Percentiles rank a stretch among this genome's conserved stretches.
These are phyloP conservation scores for Aplodontia rufa DNA, from an alignment of 2,113 vertebrate species.

Conservation along the genomic window DNA sequence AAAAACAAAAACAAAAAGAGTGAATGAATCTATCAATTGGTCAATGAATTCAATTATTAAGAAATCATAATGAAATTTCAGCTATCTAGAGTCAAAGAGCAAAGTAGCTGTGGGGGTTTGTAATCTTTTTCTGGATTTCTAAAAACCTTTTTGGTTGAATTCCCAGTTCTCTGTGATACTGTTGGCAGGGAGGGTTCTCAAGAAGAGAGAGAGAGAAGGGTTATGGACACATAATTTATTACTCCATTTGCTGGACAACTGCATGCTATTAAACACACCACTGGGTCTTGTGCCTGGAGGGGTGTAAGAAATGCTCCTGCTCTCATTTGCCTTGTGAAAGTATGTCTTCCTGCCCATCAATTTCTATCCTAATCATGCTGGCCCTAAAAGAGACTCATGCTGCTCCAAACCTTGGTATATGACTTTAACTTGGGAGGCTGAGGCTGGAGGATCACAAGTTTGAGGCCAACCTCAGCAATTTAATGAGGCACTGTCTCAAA, in stretches of 20 bases:
- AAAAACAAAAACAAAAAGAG: background rate
- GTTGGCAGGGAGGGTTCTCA: background rate
- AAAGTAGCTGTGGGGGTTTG: background rate
- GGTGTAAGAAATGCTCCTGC: background rate
- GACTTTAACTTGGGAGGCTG: too few relatives aligned
- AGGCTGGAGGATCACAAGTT: too few relatives aligned
- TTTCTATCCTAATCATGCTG: background rate
- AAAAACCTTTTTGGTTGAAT: conserved; percentile 11
- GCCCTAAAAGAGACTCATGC: background rate
- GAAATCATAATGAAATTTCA: background rate
- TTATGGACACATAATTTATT: background rate
- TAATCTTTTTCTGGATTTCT: background rate
- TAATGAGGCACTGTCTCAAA: too few relatives aligned
- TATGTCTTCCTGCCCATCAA: background rate
- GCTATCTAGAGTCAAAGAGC: background rate
- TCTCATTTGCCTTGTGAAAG: background rate
- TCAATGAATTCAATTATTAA: background rate
- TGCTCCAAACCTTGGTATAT: too few relatives aligned
- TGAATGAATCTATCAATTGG: background rate
- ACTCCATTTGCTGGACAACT: background rate
- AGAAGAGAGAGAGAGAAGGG: background rate
- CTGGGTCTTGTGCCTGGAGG: background rate
- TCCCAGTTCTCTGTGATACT: background rate
- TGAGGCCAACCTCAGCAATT: too few relatives aligned
- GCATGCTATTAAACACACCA: background rate